Evolutionary conservation across 2,888 invertebrate genomes (phyloP).

Genomic region (Lysandra coridon): DNA sequence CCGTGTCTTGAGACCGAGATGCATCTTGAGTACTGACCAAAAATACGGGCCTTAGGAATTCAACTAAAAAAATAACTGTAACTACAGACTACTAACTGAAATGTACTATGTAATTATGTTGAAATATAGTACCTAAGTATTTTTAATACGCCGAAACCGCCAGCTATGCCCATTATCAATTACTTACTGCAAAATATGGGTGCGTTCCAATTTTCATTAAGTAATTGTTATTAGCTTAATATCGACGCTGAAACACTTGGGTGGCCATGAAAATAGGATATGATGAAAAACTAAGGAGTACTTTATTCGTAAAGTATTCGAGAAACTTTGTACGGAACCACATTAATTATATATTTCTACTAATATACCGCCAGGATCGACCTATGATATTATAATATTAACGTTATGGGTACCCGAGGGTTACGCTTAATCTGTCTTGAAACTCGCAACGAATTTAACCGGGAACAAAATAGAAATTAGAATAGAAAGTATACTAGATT

Average conservation of each 20-base stretch:
- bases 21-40: no score
- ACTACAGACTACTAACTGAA: no score
- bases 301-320: background rate
- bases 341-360: no score
- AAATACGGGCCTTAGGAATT: no score
- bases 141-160: background rate
- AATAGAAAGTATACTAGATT: no score
- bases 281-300: constrained; percentile 6
- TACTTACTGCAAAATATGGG: constrained; percentile 21
- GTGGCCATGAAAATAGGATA: constrained; percentile 16
- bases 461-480: no score
- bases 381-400: no score
- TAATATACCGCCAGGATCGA: no score
- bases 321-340: background rate
- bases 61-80: background rate
- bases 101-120: background rate
- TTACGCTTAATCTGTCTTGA: no score
- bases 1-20: no score
- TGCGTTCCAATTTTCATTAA: constrained; percentile 3
- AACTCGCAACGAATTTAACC: no score
- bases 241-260: constrained; percentile 2
- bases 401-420: no score
- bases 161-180: constrained; percentile 20
- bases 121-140: background rate
- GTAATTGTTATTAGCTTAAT: constrained; percentile 24